Conservation (phyloP, 2,113 vertebrate genomes). For the Balaeniceps rex region DNA sequence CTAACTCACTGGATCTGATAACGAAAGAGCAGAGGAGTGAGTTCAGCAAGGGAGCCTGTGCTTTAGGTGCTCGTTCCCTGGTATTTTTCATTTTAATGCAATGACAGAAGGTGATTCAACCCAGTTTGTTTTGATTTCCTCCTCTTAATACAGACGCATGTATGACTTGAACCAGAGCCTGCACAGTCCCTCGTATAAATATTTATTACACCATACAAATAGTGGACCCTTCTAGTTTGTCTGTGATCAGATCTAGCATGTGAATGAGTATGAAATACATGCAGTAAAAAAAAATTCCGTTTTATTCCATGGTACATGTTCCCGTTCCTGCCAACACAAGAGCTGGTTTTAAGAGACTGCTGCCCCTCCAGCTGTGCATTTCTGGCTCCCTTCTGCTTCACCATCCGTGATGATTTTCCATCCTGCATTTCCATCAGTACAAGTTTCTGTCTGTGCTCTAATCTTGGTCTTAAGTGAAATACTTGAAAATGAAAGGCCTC, state of each 20-base stretch:
- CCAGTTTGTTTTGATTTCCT: conserved; percentile 23
- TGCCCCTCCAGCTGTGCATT: background rate
- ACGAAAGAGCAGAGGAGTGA: background rate
- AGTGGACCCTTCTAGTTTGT: background rate
- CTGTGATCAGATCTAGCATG: background rate
- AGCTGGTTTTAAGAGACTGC: background rate
- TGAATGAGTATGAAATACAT: background rate
- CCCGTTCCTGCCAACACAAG: background rate
- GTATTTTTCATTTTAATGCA: background rate
- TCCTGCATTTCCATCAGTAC: background rate
- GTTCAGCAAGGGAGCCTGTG: background rate
- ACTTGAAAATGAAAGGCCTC: background rate
- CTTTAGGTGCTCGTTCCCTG: background rate
- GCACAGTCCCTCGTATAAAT: background rate
- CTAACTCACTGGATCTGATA: background rate
- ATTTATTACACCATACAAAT: conserved; percentile 11
- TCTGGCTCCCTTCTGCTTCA: background rate
- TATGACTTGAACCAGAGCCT: background rate
- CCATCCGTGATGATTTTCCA: background rate
- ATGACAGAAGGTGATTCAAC: background rate
- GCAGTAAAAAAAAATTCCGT: background rate
- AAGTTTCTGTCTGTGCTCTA: background rate
- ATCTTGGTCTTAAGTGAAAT: background rate
- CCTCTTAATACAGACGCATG: background rate
- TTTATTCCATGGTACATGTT: background rate